phyloP scores from a whole-genome alignment of 1,140 invertebrate genomes.

The Diorhabda elongata region DNA sequence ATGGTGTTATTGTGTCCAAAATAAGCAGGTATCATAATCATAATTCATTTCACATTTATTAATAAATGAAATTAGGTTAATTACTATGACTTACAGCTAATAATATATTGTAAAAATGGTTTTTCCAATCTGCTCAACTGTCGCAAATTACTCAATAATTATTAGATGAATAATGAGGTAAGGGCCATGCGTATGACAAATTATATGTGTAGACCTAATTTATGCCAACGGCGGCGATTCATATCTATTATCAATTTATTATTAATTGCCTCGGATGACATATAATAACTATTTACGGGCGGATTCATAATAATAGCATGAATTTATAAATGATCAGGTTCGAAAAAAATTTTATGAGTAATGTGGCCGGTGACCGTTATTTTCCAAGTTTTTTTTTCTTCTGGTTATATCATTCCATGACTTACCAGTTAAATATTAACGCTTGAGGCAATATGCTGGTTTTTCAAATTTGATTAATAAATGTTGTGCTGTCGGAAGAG shows the following conservation, averaged over 20 bases:
- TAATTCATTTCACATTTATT: too few species aligned
- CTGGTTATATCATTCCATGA: neutral
- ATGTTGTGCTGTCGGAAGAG: too few species aligned
- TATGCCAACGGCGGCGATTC: conserved; percentile 6
- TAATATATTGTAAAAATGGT: too few species aligned
- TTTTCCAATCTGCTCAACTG: too few species aligned
- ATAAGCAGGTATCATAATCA: too few species aligned
- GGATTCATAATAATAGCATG: conserved; percentile 14
- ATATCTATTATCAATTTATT: conserved; percentile 17
- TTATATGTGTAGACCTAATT: conserved; percentile 8
- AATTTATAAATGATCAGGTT: conserved; percentile 8
- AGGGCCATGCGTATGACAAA: conserved; percentile 43
- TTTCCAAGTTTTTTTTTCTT: neutral
- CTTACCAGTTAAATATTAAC: neutral
- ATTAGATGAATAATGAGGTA: conserved; percentile 42
- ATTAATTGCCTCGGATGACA: conserved; percentile 6
- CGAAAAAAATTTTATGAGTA: conserved; percentile 11
- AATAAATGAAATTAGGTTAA: too few species aligned
- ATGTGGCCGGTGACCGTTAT: neutral
- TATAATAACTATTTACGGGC: conserved; percentile 13
- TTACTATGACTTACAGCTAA: too few species aligned
- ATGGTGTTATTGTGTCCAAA: too few species aligned
- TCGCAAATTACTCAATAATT: neutral
- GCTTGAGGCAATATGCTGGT: too few species aligned
- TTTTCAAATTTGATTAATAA: too few species aligned